Base-by-base conservation (phyloP, 2,888 invertebrate species). In the Dexiosoma caninum region DNA sequence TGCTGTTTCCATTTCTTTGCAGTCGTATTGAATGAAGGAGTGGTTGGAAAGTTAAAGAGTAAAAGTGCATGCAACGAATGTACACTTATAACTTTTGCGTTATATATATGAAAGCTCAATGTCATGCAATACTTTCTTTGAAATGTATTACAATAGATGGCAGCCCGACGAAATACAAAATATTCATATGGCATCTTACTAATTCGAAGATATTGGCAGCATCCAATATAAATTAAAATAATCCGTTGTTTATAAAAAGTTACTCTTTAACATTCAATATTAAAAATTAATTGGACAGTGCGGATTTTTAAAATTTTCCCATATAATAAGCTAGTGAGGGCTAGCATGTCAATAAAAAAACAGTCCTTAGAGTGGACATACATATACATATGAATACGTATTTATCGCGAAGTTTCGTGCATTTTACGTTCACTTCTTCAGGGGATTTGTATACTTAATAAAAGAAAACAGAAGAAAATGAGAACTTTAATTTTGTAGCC, bases 41-140 rank as follows among this genome's bases (percentile, higher is more conserved):
- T 81, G 80, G 72, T 70, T 81, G 76, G 74, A 72, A 76, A 74
- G 64, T 55, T 67, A 16, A 66, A 53, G 57, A 21, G 40, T 19
- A 64, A n/a, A n/a, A 74, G 7, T 60, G 57, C 40, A 53, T 42
- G 3, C 42, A 59, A 27, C 23, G 55, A 64, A 74, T 57, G 75
- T 55, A 57, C 60, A 16, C 27, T 37, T 21, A 44, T 14, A 8
- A 10, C 14, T 30, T 5, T 2, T 32, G 14, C 8, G 46, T 14
- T 40, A 75, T 32, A 30, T 40, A 75, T 32, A 67, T 35, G 10
- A 32, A 64, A 70, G 64, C 49, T 70, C 16, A 70, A 12, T 21
- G 37, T 1, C 70, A 0, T 60, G 23, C 2, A 35, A 51, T 2
- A n/a, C 16, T 12, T 8, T 32, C 0, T 4, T 16, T 9, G n/a